Base-by-base conservation (phyloP, 2,888 invertebrate genomes). In the Phyto melanocephala region DNA sequence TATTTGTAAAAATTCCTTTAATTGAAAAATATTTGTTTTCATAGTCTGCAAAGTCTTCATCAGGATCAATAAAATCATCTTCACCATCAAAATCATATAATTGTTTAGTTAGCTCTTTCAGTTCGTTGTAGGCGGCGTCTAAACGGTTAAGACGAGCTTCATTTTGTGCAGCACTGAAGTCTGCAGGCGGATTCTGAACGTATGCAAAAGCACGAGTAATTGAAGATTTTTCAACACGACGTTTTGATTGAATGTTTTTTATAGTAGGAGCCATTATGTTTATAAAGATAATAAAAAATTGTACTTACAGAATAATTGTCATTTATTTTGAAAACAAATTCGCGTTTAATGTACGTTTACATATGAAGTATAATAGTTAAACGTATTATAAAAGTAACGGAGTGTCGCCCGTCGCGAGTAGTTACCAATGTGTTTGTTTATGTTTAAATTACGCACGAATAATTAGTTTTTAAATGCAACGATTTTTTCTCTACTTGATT, bases 21-120 rank as follows among this genome's bases (percentile, higher is more conserved):
- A 35, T 35, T 1, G 3, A 8, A 15, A 76, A 54, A 28, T 68
- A 70, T 62, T 54, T 63, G 4, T 6, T 35, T 11, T 77, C 70
- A 17, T 70, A 77, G 13, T 68, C 47, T 2, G 47, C 13, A 40
- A 77, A 45, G 7, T 67, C 67, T 13, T 17, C 28, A 0, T 62
- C 77, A 20, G 62, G 77, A 62, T 63, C 60, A n/a, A 52, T n/a
- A 33, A 58, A 76, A 28, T 47, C 52, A 17, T 52, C 10, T 2
- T 60, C 28, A 0, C 6, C 60, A 1, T 68, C 58, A 22, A 40
- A 76, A n/a, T 22, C 11, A 20, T 60, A 52, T 5, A 76, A 50
- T 50, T 58, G 24, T 7, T 5, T 17, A 13, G 65, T 67, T 4
- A 58, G 37, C 13, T 28, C n/a, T 13, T 40, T 56, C 5, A 76